Percentiles rank a stretch among this genome's conserved stretches.
Conservation (phyloP, 2,888 invertebrate genomes). For the Drosophila cognata region DNA sequence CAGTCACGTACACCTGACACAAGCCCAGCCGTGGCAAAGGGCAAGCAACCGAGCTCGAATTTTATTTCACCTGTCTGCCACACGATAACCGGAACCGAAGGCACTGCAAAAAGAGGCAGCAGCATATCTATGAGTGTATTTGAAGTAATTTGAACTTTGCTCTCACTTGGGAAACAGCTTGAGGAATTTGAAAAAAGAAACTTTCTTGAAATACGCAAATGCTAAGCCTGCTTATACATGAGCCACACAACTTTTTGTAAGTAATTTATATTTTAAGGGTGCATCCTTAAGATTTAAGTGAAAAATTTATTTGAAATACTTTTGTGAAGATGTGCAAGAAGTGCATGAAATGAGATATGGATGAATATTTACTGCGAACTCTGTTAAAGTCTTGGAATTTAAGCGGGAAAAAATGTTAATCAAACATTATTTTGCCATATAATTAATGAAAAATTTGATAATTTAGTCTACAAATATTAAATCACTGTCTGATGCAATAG, state of each 20-base stretch:
- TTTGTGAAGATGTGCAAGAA: background rate
- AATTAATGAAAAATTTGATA: background rate
- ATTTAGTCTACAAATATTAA: background rate
- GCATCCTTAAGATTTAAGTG: background rate
- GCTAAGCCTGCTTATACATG: background rate
- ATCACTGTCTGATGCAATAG: background rate
- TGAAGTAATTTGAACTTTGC: conserved; percentile 10
- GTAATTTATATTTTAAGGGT: background rate
- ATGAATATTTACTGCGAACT: background rate
- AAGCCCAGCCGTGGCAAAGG: conserved; percentile 45
- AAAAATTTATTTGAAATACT: background rate
- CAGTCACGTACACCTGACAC: conserved; percentile 73
- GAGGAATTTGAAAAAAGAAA: conserved; percentile 1
- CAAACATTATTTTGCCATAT: background rate
- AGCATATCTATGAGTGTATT: conserved; percentile 3
- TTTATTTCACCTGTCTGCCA: conserved; percentile 70
- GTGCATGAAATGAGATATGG: background rate
- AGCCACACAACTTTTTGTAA: background rate
- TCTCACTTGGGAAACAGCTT: background rate
- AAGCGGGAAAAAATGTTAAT: background rate
- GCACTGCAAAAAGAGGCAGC: conserved; percentile 1
- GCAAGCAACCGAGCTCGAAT: conserved; percentile 43
- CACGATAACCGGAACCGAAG: conserved; percentile 25
- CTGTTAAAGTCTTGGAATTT: background rate
- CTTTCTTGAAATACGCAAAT: background rate